Evolutionary conservation across 2,888 invertebrate genomes (phyloP).

Genomic region (Macrosoma leucophasiata): DNA sequence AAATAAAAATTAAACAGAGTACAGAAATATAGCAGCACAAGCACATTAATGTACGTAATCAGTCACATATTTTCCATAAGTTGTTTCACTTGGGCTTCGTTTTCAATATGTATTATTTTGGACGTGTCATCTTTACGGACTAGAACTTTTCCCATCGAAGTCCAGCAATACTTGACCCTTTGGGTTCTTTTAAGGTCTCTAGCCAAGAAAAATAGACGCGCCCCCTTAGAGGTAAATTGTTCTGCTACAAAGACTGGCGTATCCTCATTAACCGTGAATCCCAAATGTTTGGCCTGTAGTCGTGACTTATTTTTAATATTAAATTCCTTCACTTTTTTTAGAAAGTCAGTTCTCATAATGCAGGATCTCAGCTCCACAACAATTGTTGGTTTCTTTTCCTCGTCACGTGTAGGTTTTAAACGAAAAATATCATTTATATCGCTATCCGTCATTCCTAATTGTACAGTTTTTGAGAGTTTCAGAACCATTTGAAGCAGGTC

Average conservation of each 20-base stretch:
- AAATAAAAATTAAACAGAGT: too few species aligned
- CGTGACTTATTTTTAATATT: constrained; percentile 19
- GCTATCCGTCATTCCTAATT: background rate
- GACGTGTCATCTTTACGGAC: constrained; percentile 1
- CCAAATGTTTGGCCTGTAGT: constrained; percentile 21
- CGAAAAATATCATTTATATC: constrained; percentile 16
- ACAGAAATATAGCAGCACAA: too few species aligned
- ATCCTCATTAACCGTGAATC: constrained; percentile 9
- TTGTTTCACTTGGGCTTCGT: constrained; percentile 2
- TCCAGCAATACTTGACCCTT: constrained; percentile 1
- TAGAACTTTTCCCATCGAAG: background rate
- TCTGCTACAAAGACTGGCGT: constrained; percentile 18
- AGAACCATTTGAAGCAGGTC: constrained; percentile 10
- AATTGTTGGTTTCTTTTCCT: constrained; percentile 9
- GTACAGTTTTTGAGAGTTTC: constrained; percentile 4
- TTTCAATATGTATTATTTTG: constrained; percentile 1
- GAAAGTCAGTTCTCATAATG: constrained; percentile 12
- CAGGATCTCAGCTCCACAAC: constrained; percentile 13
- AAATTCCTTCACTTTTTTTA: constrained; percentile 17
- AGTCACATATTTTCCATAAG: background rate
- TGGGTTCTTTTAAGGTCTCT: constrained; percentile 8
- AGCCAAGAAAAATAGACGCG: constrained; percentile 17
- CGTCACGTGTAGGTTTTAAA: constrained; percentile 5
- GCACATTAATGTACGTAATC: too few species aligned
- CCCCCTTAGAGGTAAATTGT: constrained; percentile 14